phyloP scores from a whole-genome alignment of 53 echinoderm and acorn worm species.

The Mesocentrotus franciscanus region DNA sequence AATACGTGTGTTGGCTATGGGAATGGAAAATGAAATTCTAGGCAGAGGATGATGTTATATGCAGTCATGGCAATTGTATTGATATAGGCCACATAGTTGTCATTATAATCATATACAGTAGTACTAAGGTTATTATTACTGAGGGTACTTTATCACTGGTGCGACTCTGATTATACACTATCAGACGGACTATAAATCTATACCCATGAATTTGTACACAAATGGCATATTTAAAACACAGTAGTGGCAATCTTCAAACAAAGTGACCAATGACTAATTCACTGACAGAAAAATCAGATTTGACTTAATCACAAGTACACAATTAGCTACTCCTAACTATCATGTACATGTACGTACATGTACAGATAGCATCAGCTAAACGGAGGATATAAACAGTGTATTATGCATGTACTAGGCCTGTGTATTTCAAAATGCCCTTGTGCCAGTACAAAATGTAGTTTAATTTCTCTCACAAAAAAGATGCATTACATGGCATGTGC shows the following conservation, averaged over 20 bases:
- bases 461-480: background rate
- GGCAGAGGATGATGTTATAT: conserved; percentile 11
- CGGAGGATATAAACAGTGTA: background rate
- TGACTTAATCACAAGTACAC: background rate
- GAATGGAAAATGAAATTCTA: conserved; percentile 30
- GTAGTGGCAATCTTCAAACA: background rate
- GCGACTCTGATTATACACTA: background rate
- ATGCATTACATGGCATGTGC: background rate
- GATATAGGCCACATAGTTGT: background rate
- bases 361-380: background rate
- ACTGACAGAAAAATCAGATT: background rate
- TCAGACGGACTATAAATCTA: background rate
- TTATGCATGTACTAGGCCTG: background rate
- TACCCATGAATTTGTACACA: background rate
- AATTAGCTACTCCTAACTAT: background rate
- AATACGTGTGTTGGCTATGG: conserved; percentile 10
- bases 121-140: background rate
- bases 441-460: background rate
- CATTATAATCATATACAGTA: conserved; percentile 17
- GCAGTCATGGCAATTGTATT: conserved; percentile 32
- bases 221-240: background rate
- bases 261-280: background rate
- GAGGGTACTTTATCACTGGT: background rate
- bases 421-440: background rate
- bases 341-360: no score